Evolutionary conservation across 2,797 vertebrate species (phyloP).

Genomic region (Craterocephalus amniculus): DNA sequence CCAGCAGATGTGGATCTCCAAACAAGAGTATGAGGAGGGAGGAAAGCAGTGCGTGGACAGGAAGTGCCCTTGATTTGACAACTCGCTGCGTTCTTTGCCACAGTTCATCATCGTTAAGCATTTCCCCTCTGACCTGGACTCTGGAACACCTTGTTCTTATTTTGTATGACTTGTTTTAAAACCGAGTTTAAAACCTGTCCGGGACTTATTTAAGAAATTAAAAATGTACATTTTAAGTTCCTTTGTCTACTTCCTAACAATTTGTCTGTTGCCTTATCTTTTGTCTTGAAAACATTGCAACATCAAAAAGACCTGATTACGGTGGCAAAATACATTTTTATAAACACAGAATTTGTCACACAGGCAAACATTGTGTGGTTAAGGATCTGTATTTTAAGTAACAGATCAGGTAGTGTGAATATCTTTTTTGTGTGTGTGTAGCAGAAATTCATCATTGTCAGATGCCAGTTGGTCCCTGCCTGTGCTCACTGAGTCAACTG

Average conservation of each 20-base stretch:
- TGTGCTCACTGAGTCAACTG: slow-evolving; percentile 39
- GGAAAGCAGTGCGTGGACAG: slow-evolving; percentile 99
- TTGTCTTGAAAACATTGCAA: slow-evolving; percentile 35
- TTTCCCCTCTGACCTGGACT: slow-evolving; percentile 80
- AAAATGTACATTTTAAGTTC: slow-evolving; percentile 36
- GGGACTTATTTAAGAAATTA: slow-evolving; percentile 48
- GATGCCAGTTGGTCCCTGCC: slow-evolving; percentile 22
- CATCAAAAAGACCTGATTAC: slow-evolving; percentile 8
- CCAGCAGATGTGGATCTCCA: slow-evolving; percentile 99
- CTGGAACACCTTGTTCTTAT: slow-evolving; percentile 83
- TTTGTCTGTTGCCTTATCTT: slow-evolving; percentile 49
- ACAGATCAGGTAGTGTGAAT: slow-evolving; percentile 23
- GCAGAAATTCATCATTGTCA: slow-evolving; percentile 27
- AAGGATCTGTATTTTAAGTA: slow-evolving; percentile 19
- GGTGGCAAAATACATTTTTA: neutral
- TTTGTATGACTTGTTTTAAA: slow-evolving; percentile 60
- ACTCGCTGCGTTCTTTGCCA: slow-evolving; percentile 34
- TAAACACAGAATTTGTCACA: neutral
- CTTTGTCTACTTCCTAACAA: slow-evolving; percentile 27
- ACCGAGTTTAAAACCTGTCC: slow-evolving; percentile 31
- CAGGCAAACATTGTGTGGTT: slow-evolving; percentile 8
- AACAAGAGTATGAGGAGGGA: slow-evolving; percentile 98
- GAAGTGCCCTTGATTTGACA: slow-evolving; percentile 91
- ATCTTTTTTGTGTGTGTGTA: slow-evolving; percentile 33
- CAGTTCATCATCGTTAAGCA: slow-evolving; percentile 38